Conservation (phyloP, 2,888 invertebrate species). For the Stratiomys singularior region DNA sequence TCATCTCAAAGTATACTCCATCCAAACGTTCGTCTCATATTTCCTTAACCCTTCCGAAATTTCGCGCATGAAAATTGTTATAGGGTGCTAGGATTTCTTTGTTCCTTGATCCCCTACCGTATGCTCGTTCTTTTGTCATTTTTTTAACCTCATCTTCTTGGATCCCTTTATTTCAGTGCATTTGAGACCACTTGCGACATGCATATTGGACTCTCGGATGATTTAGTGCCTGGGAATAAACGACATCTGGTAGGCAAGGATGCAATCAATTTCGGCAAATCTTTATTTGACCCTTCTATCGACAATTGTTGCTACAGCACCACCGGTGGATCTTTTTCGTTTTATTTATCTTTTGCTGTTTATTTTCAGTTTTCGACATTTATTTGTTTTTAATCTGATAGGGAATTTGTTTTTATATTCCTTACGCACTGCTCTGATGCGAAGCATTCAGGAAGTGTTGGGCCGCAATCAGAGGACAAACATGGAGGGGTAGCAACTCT, state of each 20-base stretch:
- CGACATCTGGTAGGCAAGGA: conserved; percentile 41
- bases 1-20: neutral
- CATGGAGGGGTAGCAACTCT: too few relatives aligned
- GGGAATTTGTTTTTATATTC: neutral
- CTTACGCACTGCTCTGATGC: too few relatives aligned
- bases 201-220: conserved; percentile 37
- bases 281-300: conserved; percentile 20
- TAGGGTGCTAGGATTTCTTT: conserved; percentile 30
- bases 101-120: conserved; percentile 11
- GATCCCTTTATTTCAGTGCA: neutral
- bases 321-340: neutral
- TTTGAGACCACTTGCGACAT: neutral
- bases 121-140: neutral
- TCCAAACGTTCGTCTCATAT: conserved; percentile 12
- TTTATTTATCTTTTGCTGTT: neutral
- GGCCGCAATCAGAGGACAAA: too few relatives aligned
- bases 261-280: conserved; percentile 35
- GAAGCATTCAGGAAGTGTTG: too few relatives aligned
- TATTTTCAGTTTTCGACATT: neutral
- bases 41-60: conserved; percentile 17
- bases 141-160: neutral
- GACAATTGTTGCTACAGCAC: neutral
- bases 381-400: conserved; percentile 7
- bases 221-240: conserved; percentile 42
- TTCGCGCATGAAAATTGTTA: conserved; percentile 31